Evolutionary conservation across 2,888 invertebrate genomes (phyloP).

Genomic region (Caenorhabditis angaria): DNA sequence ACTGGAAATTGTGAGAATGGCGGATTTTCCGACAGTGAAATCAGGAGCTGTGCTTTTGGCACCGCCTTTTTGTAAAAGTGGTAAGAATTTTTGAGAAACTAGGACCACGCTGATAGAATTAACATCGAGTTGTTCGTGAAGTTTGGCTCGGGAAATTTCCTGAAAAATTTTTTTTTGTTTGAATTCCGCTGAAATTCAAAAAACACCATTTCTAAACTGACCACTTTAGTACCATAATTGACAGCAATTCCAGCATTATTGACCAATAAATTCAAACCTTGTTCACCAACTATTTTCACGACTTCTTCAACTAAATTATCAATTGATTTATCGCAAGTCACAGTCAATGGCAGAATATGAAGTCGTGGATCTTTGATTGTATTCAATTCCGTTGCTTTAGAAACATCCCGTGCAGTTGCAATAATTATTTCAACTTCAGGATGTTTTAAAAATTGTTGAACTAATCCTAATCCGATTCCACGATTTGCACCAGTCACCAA

Average conservation of each 20-base stretch:
- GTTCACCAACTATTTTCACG: constrained; percentile 32
- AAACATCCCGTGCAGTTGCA: constrained; percentile 83
- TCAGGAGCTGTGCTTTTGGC: background rate
- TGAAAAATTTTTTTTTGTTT: too few relatives aligned
- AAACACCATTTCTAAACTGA: too few relatives aligned
- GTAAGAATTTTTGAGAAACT: constrained; percentile 16
- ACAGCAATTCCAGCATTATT: constrained; percentile 29
- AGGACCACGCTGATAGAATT: constrained; percentile 16
- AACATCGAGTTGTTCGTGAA: constrained; percentile 16
- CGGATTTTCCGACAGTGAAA: constrained; percentile 5
- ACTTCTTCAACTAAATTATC: constrained; percentile 25
- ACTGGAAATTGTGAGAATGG: constrained; percentile 46
- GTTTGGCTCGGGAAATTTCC: background rate
- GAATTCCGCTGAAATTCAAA: too few relatives aligned
- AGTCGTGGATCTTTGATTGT: constrained; percentile 1
- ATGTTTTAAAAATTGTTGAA: constrained; percentile 77
- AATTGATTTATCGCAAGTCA: constrained; percentile 34
- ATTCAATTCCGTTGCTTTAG: constrained; percentile 73
- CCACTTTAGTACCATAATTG: background rate
- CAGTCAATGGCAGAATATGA: constrained; percentile 10
- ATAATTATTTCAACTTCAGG: constrained; percentile 80
- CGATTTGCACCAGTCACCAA: constrained; percentile 90
- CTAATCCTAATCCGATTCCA: constrained; percentile 86
- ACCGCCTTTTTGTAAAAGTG: constrained; percentile 7
- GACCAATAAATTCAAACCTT: constrained; percentile 39